Evolutionary conservation across 1,140 invertebrate species (phyloP), one percentile per base, ranked within the genome.

Genomic region (Sycophila sp.): DNA sequence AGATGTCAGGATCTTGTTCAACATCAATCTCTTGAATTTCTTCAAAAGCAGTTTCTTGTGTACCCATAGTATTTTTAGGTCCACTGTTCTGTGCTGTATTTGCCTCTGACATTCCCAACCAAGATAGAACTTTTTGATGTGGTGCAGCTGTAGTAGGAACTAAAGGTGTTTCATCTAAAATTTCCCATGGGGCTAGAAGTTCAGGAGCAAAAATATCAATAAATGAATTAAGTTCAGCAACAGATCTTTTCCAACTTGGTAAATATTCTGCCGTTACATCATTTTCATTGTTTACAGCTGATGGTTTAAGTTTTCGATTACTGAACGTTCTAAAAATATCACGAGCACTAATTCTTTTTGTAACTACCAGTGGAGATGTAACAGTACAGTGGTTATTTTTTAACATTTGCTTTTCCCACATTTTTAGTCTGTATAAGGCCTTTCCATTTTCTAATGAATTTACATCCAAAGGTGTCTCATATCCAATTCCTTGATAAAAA

Each of bases 401-500:
- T 7, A 30, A 36, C 15, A 70, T 28, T n/a, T 66, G 38, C 19
- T 19, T 36, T 15, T 62, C 70, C 84, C 84, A 86, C 30, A 72
- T 30, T 63, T 79, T 73, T 24, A 85, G 73, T 30, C 80, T 78
- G 26, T 73, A 74, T 40, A 74, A 65, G 8, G 82, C 73, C 67
- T 74, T 75, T 24, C 24, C 53, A 71, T 85, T 85, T 19, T 79
- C 69, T 1, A 55, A 36, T 13, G 79, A 82, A 75, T 77, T 75
- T n/a, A 65, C 68, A 13, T 78, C 66, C n/a, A 82, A 38, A 15
- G 26, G 4, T 19, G 66, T 67, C 32, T 80, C 71, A 40, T 86
- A 73, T 38, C 80, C 81, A 53, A 85, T 75, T 30, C 80, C 78
- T 51, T 85, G 83, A 78, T 86, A 85, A 77, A 81, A 86, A 67